Evolutionary conservation across 1,140 invertebrate species (phyloP), one percentile per base, ranked within the genome.

Genomic region (Panonychus citri): DNA sequence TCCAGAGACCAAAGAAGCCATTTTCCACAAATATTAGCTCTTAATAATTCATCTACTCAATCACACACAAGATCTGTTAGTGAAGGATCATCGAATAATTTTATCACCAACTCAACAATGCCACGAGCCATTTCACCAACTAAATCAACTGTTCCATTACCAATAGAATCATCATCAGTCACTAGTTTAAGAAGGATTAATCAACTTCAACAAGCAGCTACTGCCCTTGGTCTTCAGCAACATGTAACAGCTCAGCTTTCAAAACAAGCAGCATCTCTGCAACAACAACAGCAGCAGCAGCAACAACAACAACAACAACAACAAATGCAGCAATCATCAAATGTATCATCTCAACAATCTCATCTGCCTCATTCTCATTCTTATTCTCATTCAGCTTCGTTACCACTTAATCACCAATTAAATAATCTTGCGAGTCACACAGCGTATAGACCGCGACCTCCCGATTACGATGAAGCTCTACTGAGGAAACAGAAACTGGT

Each of bases 361-460:
- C 46, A 27, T 25, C 27, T 19, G 10, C n/a, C 17, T 43, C 13
- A 26, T 37, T 57, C 27, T 24, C 39, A 54, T 27, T 60, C 24
- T 46, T 53, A 56, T 57, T 50, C 34, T 51, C 26, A 39, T 49
- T 49, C 50, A 52, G 8, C 50, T n/a, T 12, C 50, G 19, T 17
- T 37, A 2, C 12, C 50, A 24, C 26, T 15, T 25, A 26, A 19
- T 21, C n/a, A n/a, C 13, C 21, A 46, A 21, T 24, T 24, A 46
- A 46, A 46, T 24, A 46, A 24, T 46, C 30, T 34, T 7, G n/a
- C n/a, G 15, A 46, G 21, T 46, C 43, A 46, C n/a, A 46, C 43
- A n/a, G 10, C 43, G n/a, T 28, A 21, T 26, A 25, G 49, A n/a
- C 49, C 49, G 12, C 24, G 25, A 3, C 28, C 28, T 26, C 49